phyloP scores from a whole-genome alignment of 2,888 invertebrate genomes.

The Cataglyphis rosenhaueri region DNA sequence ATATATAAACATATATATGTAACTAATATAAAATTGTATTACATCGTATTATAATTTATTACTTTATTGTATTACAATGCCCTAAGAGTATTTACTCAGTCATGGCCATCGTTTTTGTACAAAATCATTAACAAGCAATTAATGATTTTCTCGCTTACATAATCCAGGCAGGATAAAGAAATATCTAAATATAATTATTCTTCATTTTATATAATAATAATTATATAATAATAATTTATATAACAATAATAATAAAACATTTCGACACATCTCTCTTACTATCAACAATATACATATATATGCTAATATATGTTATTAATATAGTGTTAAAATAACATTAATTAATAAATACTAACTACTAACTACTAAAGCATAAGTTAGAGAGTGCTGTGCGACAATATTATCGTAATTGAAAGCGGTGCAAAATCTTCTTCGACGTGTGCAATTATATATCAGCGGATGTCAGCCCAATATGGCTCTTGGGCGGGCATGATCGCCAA shows the following conservation, averaged over 20 bases:
- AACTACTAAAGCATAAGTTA: slow-evolving; percentile 15
- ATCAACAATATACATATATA: not conserved
- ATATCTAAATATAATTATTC: not conserved
- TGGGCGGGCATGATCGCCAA: slow-evolving; percentile 72
- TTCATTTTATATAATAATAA: not conserved
- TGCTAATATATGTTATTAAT: slow-evolving; percentile 3
- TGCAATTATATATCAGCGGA: slow-evolving; percentile 24
- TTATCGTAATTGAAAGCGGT: slow-evolving; percentile 21
- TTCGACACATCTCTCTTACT: no score
- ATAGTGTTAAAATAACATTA: not conserved
- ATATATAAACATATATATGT: not conserved
- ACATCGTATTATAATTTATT: not conserved
- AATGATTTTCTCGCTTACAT: not conserved
- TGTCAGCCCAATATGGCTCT: slow-evolving; percentile 79
- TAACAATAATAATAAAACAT: no score
- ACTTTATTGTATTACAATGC: slow-evolving; percentile 7
- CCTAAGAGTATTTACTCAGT: not conserved
- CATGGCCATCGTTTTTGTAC: slow-evolving; percentile 2
- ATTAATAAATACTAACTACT: not conserved
- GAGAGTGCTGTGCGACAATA: not conserved
- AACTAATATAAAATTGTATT: not conserved
- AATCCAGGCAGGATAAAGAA: not conserved
- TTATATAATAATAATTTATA: no score
- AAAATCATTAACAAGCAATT: not conserved
- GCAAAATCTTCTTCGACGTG: slow-evolving; percentile 9